Percentiles rank a stretch among this genome's conserved stretches.
Evolutionary conservation across 2,888 invertebrate species (phyloP).

Genomic region (Polylopha cassiicola): DNA sequence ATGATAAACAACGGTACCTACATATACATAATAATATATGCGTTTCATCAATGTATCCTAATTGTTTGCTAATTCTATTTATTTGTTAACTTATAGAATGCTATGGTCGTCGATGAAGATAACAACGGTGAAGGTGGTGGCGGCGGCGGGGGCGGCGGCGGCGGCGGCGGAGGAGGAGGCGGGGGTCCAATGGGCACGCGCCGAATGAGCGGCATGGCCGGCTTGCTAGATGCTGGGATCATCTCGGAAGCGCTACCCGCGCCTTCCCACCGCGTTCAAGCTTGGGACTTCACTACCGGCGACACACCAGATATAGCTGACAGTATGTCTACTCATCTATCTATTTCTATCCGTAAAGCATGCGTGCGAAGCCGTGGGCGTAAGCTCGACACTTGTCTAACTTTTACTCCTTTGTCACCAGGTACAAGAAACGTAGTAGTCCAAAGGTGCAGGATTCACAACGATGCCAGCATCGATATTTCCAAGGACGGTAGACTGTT

Average conservation of each 20-base stretch:
- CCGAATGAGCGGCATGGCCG: conserved; percentile 57
- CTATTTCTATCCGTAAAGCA: background rate
- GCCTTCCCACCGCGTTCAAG: conserved; percentile 87
- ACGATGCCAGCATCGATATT: conserved; percentile 91
- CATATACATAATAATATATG: too few relatives aligned
- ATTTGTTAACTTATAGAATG: conserved; percentile 45
- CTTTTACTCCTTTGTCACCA: conserved; percentile 37
- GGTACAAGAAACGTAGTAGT: conserved; percentile 87
- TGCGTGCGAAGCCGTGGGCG: too few relatives aligned
- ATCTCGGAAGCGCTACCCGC: conserved; percentile 77
- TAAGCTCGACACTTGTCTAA: too few relatives aligned
- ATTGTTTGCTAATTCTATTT: conserved; percentile 1
- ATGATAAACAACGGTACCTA: too few relatives aligned
- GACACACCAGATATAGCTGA: conserved; percentile 85
- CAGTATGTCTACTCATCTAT: conserved; percentile 67
- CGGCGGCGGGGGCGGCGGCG: conserved; percentile 23
- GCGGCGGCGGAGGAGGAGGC: conserved; percentile 34
- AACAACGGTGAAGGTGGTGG: conserved; percentile 26
- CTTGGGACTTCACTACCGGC: conserved; percentile 87
- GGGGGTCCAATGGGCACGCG: conserved; percentile 38
- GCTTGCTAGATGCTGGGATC: conserved; percentile 60
- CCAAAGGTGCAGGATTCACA: conserved; percentile 88
- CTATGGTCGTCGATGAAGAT: conserved; percentile 71
- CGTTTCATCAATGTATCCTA: too few relatives aligned
- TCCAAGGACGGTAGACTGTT: conserved; percentile 87